phyloP scores from a whole-genome alignment of 1,140 invertebrate genomes.

The Zaprionus kolodkinae region DNA sequence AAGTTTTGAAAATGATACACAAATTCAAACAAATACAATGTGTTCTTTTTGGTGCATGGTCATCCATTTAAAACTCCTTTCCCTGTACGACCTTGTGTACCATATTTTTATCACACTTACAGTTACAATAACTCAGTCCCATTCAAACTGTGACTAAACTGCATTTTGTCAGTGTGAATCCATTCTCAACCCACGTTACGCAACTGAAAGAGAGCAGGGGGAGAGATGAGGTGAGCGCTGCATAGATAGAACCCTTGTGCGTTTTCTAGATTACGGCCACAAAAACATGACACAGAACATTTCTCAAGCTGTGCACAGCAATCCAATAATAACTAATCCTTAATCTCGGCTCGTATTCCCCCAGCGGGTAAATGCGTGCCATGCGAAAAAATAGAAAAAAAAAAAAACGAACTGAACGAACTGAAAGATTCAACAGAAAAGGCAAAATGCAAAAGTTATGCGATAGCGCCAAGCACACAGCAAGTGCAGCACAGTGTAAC shows the following conservation, averaged over 20 bases:
- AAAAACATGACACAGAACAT: conserved; percentile 65
- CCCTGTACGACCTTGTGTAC: too few species aligned
- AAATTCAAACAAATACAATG: too few species aligned
- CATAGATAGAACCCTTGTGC: conserved; percentile 35
- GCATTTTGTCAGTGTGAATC: background rate
- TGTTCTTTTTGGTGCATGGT: too few species aligned
- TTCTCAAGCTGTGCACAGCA: conserved; percentile 61
- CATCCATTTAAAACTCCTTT: too few species aligned
- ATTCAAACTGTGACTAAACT: background rate
- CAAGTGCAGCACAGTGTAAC: conserved; percentile 11
- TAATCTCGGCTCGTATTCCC: conserved; percentile 36
- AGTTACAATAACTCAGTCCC: background rate
- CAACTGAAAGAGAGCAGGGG: background rate
- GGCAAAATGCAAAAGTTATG: conserved; percentile 49
- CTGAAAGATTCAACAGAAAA: conserved; percentile 47
- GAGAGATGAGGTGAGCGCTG: background rate
- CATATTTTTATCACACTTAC: too few species aligned
- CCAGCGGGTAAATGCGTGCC: conserved; percentile 54
- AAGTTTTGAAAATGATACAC: too few species aligned
- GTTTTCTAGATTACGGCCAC: conserved; percentile 58
- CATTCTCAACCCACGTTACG: conserved; percentile 1
- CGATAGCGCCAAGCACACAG: conserved; percentile 42
- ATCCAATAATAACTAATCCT: conserved; percentile 53
- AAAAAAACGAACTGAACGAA: conserved; percentile 38
- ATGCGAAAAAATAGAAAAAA: background rate